Percentiles rank a stretch among this genome's conserved stretches.
phyloP scores from a whole-genome alignment of 2,888 invertebrate genomes.

The Drosophila fungiperda region DNA sequence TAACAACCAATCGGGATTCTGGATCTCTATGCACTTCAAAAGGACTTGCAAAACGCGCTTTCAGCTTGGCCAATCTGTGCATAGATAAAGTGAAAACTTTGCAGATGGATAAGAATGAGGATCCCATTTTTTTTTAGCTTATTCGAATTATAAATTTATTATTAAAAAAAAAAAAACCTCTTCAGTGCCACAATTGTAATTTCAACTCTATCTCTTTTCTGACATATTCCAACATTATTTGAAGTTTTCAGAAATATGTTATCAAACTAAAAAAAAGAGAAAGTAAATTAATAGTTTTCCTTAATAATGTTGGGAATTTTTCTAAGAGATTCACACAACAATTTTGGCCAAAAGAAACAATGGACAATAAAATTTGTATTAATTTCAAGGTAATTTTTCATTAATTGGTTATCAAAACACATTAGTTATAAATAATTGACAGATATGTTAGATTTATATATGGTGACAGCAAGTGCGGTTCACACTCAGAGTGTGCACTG shows the following conservation, averaged over 20 bases:
- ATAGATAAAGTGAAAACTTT: not conserved
- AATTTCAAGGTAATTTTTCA: not conserved
- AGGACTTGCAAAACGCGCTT: not conserved
- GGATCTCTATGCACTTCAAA: not conserved
- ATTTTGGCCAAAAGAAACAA: not conserved
- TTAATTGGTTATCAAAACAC: not conserved
- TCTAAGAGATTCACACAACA: not conserved
- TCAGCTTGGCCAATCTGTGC: not conserved
- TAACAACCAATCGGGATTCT: constrained; percentile 10
- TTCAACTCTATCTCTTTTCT: not conserved
- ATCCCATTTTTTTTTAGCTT: not conserved
- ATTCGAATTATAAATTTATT: not conserved
- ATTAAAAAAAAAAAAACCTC: too few relatives aligned
- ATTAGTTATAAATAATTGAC: not conserved
- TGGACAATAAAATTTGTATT: not conserved
- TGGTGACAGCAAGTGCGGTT: not conserved
- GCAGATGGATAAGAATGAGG: not conserved
- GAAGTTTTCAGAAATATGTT: not conserved
- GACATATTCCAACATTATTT: not conserved
- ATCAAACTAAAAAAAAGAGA: too few relatives aligned
- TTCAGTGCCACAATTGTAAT: not conserved
- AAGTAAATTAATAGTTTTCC: not conserved
- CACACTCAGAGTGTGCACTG: not conserved
- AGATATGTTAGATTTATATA: not conserved
- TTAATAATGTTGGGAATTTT: not conserved